Evolutionary conservation across 2,113 vertebrate species (phyloP), one percentile per base, ranked within the genome.

Genomic region (Prunella fulvescens): DNA sequence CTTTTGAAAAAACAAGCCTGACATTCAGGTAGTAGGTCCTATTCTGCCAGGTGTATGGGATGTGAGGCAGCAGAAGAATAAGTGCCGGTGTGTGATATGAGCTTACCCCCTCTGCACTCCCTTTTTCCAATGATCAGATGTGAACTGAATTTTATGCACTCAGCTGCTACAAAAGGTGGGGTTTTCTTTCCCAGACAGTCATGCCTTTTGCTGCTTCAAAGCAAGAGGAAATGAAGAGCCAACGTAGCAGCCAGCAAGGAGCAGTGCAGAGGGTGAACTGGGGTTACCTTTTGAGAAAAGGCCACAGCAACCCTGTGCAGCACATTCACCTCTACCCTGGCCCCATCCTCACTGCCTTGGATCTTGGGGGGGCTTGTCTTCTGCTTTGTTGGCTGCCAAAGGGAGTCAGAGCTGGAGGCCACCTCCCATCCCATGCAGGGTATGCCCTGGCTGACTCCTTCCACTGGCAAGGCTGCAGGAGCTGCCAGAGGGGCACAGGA

Each of bases 221-320:
- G 48, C 26, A 53, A 57, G 79, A 39, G 19, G 48, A 19, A 82
- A 85, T 3, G 12, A 66, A 31, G 12, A 40, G 72, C 24, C 1
- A 1, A 7, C 0, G 0, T 2, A 40, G 18, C n/a, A 57, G 40
- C n/a, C 31, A 44, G 33, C 4, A 10, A 82, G 28, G 40, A 8
- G 23, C 9, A 54, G 50, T 1, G 9, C 54, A 48, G 61, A 53
- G 57, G 57, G 42, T 22, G 53, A 80, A 2, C 4, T 31, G 42
- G 35, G n/a, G 37, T 61, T 35, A 19, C 16, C 4, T 9, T 66
- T 9, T 22, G 51, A 33, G 61, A 39, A 70, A 48, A 86, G n/a
- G 31, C 20, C 54, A 17, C 8, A 39, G 31, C 4, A 6, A 0
- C 42, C 12, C 4, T 1, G 26, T 39, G 54, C 0, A 4, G 7